Conservation (phyloP, 2,113 vertebrate genomes). For the Eidolon helvum region DNA sequence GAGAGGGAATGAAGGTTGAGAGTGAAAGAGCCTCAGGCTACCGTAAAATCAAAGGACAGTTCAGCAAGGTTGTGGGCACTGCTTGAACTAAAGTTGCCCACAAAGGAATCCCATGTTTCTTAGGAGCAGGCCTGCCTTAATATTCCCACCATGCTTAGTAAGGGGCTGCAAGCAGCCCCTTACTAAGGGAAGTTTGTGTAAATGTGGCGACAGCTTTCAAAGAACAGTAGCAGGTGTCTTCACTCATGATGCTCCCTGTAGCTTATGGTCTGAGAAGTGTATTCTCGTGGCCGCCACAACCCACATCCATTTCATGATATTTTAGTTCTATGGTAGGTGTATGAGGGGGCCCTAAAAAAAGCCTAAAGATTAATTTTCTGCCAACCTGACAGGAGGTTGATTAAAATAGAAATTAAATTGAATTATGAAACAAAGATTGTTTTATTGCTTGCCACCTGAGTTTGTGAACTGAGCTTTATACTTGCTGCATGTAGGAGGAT, state of each 20-base stretch:
- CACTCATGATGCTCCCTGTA: accelerated
- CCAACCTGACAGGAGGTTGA: background rate
- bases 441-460: background rate
- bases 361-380: background rate
- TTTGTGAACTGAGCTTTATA: background rate
- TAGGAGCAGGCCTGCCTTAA: background rate
- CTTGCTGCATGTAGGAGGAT: background rate
- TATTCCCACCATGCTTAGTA: too few species aligned
- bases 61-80: background rate
- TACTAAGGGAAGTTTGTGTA: background rate
- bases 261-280: background rate
- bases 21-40: background rate
- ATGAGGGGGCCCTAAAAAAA: background rate
- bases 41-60: background rate
- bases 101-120: background rate
- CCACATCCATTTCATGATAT: background rate
- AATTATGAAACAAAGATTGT: background rate
- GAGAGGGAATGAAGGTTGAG: background rate
- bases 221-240: background rate
- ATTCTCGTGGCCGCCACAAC: background rate
- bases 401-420: background rate
- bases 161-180: background rate
- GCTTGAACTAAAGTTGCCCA: background rate
- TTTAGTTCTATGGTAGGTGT: background rate
- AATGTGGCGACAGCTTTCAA: background rate